Evolutionary conservation across 2,113 vertebrate species (phyloP), one percentile per base, ranked within the genome.

Genomic region (Scomber colias): DNA sequence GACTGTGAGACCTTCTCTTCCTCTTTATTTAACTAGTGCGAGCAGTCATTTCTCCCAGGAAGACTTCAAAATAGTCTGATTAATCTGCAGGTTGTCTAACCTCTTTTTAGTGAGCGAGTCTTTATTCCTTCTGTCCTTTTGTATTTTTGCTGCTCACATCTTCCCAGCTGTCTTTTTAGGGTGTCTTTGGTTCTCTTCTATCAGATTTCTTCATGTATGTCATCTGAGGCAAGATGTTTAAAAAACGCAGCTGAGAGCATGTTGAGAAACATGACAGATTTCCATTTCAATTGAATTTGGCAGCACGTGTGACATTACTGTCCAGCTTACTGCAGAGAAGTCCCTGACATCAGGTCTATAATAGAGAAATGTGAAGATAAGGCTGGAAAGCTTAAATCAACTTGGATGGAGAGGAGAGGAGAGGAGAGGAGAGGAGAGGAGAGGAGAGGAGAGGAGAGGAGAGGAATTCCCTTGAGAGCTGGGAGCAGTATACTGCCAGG

Each of bases 391-490:
- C 40, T 4, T 0, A 61, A 8, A 50, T 62, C n/a, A 55, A 46
- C 3, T 14, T n/a, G 54, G 53, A 62, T 13, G 5, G 35, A 40
- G 35, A 40, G 35, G 8, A 40, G 35, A 35, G 35, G 35, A 30
- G 50, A 71, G 44, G 64, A 21, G 24, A 48, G 46, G 7, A n/a
- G 24, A 51, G 64, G 6, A 51, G 4, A 31, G 45, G 13, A 24
- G 62, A 24, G 40, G 30, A 76, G 10, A 60, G 35, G 70, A 30
- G 44, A 54, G 49, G 60, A 35, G 6, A 53, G 45, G 46, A 46
- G 55, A 27, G 55, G 53, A 35, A 81, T 50, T 71, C 59, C 64
- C 64, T 50, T 45, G n/a, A 67, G 77, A 87, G 46, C 68, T 35
- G 35, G 30, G 31, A 27, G 24, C 13, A 45, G 16, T 61, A 66